Evolutionary conservation across 2,797 vertebrate species (phyloP).

Genomic region (Sebastes glaucus): DNA sequence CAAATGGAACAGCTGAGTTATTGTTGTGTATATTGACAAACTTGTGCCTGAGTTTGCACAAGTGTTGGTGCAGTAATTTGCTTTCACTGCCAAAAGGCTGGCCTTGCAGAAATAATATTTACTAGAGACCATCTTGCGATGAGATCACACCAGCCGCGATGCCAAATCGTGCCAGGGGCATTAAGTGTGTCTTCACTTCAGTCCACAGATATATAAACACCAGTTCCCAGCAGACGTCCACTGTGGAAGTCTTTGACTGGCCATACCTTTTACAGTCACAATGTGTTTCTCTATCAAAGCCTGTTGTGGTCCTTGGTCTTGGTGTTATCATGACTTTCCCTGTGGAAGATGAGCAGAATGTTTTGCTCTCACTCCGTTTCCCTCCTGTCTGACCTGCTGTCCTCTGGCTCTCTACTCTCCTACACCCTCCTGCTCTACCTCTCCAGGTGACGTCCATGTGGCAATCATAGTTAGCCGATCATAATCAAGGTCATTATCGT

Average conservation of each 20-base stretch:
- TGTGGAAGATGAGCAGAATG: not conserved
- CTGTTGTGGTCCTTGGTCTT: not conserved
- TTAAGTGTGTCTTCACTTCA: not conserved
- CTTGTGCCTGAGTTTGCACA: not conserved
- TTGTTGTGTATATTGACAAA: not conserved
- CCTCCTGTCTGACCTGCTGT: not conserved
- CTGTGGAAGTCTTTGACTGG: no score
- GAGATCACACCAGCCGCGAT: not conserved
- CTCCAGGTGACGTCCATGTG: not conserved
- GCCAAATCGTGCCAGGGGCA: not conserved
- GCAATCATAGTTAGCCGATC: not conserved
- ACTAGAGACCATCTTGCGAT: not conserved
- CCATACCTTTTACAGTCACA: no score
- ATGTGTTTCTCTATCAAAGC: not conserved
- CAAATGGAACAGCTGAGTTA: not conserved
- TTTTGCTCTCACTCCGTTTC: not conserved
- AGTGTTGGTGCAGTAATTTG: not conserved
- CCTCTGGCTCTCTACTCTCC: not conserved
- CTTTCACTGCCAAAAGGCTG: no score
- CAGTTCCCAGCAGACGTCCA: no score
- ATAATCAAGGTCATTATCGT: not conserved
- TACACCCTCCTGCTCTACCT: not conserved
- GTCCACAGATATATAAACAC: no score
- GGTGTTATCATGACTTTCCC: not conserved
- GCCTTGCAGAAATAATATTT: not conserved